A percentile compares a stretch with the other conserved stretches of the same genome.
Conservation (phyloP, 1,140 invertebrate species). For the Drosophila kurseongensis region DNA sequence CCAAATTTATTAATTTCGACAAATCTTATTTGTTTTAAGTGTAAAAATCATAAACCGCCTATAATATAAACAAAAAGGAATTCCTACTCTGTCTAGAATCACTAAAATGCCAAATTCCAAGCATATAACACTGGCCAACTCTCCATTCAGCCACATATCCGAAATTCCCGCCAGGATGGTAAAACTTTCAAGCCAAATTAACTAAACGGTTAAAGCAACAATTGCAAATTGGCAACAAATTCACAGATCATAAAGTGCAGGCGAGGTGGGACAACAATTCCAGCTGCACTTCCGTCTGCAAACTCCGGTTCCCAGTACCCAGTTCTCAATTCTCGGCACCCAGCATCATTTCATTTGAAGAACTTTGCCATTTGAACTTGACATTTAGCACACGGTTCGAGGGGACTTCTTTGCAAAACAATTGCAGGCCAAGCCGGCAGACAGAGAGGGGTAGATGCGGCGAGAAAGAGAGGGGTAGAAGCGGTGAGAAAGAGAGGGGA, state of each 20-base stretch:
- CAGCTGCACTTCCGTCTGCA: slow-evolving; percentile 42
- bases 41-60: background rate
- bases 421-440: slow-evolving; percentile 59
- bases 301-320: slow-evolving; percentile 14
- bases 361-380: slow-evolving; percentile 83
- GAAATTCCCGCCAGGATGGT: slow-evolving; percentile 12
- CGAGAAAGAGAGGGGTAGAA: slow-evolving; percentile 9
- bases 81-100: background rate
- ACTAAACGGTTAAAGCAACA: slow-evolving; percentile 78
- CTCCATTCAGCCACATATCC: slow-evolving; percentile 6
- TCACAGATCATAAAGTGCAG: slow-evolving; percentile 78
- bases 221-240: slow-evolving; percentile 82
- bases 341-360: slow-evolving; percentile 80
- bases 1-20: no score
- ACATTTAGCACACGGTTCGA: slow-evolving; percentile 82
- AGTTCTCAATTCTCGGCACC: slow-evolving; percentile 51
- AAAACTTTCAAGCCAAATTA: slow-evolving; percentile 75
- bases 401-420: slow-evolving; percentile 81
- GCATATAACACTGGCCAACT: slow-evolving; percentile 1
- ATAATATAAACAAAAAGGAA: background rate
- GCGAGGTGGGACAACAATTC: slow-evolving; percentile 36
- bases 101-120: slow-evolving; percentile 1
- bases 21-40: background rate
- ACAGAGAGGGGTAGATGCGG: slow-evolving; percentile 8
- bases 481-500: slow-evolving; percentile 32